Conservation (phyloP, 23 tunicate species). For the Trididemnum miniatum region DNA sequence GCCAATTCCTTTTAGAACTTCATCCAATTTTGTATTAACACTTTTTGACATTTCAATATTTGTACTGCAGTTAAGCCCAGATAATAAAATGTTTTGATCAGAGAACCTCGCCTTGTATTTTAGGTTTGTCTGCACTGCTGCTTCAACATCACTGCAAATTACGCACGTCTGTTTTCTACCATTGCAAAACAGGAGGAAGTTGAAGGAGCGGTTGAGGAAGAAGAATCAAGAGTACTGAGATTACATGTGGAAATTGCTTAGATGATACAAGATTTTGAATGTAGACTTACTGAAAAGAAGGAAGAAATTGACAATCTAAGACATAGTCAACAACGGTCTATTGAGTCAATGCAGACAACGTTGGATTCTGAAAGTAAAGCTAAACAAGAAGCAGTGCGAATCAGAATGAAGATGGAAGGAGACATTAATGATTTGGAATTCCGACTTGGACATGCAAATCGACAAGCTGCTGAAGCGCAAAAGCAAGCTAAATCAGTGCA, state of each 20-base stretch:
- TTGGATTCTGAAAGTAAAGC: conserved; percentile 95
- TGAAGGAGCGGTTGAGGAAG: conserved; percentile 94
- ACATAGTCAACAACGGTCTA: conserved; percentile 87
- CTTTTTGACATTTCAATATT: no score
- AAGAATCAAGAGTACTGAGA: conserved; percentile 91
- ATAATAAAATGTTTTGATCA: no score
- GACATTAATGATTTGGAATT: conserved; percentile 95
- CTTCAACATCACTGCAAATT: no score
- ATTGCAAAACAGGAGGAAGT: conserved; percentile 88
- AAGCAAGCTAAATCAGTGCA: conserved; percentile 76
- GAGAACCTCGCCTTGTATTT: no score
- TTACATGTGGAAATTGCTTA: conserved; percentile 91
- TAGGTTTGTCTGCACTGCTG: no score
- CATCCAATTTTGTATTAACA: no score
- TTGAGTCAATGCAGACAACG: conserved; percentile 97
- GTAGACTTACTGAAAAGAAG: conserved; percentile 91
- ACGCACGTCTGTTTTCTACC: no score
- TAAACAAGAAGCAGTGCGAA: conserved; percentile 94
- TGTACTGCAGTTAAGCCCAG: no score
- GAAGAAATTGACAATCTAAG: conserved; percentile 93
- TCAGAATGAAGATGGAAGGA: conserved; percentile 97
- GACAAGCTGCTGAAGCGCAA: conserved; percentile 93
- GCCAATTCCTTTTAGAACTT: no score
- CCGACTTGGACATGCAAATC: conserved; percentile 88
- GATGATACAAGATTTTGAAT: conserved; percentile 87